Conservation (phyloP, 2,113 vertebrate genomes). For the Hippocampus zosterae region DNA sequence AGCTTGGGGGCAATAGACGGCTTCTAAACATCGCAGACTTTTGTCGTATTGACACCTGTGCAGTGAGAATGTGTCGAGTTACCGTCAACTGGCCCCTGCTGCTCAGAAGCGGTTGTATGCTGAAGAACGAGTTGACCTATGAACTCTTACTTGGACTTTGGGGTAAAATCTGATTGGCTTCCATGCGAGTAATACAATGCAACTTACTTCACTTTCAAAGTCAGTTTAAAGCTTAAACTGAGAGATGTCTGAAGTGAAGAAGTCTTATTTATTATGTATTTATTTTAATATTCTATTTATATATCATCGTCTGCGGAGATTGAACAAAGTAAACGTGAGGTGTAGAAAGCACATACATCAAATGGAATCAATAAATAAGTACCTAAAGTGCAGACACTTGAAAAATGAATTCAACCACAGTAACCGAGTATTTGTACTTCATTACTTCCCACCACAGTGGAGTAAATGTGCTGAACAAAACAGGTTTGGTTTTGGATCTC, state of each 20-base stretch:
- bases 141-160: neutral
- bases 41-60: constrained; percentile 53
- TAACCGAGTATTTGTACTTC: too few species aligned
- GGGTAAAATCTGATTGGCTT: neutral
- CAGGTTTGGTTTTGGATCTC: neutral
- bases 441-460: neutral
- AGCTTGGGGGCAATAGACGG: constrained; percentile 23
- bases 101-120: constrained; percentile 28
- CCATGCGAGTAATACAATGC: neutral
- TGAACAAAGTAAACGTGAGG: too few species aligned
- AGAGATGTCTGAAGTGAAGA: too few species aligned
- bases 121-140: constrained; percentile 2
- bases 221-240: too few species aligned
- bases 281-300: too few species aligned
- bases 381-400: too few species aligned
- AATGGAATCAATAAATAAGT: too few species aligned
- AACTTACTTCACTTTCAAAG: too few species aligned
- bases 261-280: neutral
- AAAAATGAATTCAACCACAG: too few species aligned
- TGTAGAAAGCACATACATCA: too few species aligned
- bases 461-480: neutral
- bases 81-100: constrained; percentile 41
- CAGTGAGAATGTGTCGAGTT: constrained; percentile 47
- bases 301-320: too few species aligned
- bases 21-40: constrained; percentile 56